phyloP scores from a whole-genome alignment of 2,888 invertebrate species.

The Zygogramma bicolorata region DNA sequence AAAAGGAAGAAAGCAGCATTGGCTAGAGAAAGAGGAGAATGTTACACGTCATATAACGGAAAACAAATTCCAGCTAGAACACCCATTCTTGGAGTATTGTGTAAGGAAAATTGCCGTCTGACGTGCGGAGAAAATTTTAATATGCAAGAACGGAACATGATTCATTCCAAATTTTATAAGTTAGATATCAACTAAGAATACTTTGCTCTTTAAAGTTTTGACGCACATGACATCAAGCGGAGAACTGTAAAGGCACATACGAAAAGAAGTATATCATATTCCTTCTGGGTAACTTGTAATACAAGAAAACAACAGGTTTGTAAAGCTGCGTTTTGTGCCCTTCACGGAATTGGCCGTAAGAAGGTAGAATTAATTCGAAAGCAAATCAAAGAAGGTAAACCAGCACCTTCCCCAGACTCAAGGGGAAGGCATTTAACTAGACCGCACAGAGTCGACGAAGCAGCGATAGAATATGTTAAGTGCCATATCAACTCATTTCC shows the following conservation, averaged over 20 bases:
- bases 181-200: not conserved
- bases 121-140: not conserved
- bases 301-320: slow-evolving; percentile 7
- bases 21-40: not conserved
- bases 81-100: not conserved
- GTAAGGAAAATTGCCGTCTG: not conserved
- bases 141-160: not conserved
- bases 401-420: slow-evolving; percentile 21
- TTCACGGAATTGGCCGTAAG: slow-evolving; percentile 17
- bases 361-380: slow-evolving; percentile 26
- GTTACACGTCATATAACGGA: not conserved
- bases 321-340: slow-evolving; percentile 20
- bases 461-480: slow-evolving; percentile 12
- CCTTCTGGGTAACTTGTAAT: not conserved
- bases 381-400: slow-evolving; percentile 9
- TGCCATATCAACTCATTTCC: slow-evolving; percentile 27
- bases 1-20: not conserved
- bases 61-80: not conserved
- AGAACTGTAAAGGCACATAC: not conserved
- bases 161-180: not conserved
- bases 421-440: slow-evolving; percentile 26
- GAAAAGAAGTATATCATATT: not conserved
- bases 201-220: not conserved
- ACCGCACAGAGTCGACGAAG: slow-evolving; percentile 18
- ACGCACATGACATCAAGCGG: not conserved